Conservation (phyloP, 2,797 vertebrate genomes). For the Eupleurogrammus muticus region DNA sequence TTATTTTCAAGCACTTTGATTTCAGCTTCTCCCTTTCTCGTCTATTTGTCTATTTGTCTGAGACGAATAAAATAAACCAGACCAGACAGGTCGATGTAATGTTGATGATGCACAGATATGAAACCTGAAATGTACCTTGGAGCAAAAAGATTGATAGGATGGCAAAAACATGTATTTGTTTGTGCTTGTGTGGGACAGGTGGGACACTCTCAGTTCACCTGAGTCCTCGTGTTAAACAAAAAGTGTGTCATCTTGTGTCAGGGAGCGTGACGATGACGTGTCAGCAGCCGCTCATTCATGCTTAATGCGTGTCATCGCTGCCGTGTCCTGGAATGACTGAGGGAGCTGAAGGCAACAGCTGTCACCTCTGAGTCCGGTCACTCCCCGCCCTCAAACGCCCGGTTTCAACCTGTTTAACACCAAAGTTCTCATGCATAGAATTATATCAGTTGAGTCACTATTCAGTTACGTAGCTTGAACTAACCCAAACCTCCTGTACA, state of each 20-base stretch:
- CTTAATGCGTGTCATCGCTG: constrained; percentile 56
- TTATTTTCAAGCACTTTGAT: no score
- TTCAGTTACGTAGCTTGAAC: no score
- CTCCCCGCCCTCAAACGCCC: not conserved
- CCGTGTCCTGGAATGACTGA: constrained; percentile 54
- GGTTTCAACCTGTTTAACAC: not conserved
- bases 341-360: constrained; percentile 68
- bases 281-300: constrained; percentile 57
- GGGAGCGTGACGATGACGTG: constrained; percentile 34
- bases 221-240: constrained; percentile 1
- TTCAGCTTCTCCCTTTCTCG: no score
- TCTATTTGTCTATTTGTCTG: no score
- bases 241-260: constrained; percentile 35
- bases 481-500: no score
- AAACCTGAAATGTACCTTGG: no score
- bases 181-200: not conserved
- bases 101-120: no score
- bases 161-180: not conserved
- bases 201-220: not conserved
- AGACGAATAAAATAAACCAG: no score
- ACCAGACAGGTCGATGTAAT: no score
- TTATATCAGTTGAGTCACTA: no score
- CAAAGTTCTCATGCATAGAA: no score
- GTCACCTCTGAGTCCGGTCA: constrained; percentile 16
- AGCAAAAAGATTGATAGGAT: no score